Base-by-base conservation (phyloP, 2,888 invertebrate genomes). In the Drosophila birchii region DNA sequence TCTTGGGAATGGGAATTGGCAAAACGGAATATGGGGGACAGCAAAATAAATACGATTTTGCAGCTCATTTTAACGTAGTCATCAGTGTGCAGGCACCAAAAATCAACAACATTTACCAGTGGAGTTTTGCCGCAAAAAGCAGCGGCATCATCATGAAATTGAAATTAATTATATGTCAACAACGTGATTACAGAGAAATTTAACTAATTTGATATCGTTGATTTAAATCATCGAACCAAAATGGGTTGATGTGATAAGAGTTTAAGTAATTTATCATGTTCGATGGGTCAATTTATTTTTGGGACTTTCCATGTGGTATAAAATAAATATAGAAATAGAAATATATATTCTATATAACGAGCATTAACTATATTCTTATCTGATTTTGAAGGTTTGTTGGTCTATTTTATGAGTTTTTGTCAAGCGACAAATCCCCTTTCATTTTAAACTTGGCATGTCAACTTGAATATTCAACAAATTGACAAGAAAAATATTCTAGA, bases 131-230 rank as follows among this genome's bases (percentile, higher is more conserved):
- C 23, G 23, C 23, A 34, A 54, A 63, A 72, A 68, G 53, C 43
- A 9, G 70, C 76, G 54, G 54, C 56, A 58, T 78, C 60, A 71
- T 61, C 68, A 58, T 57, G 79, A 76, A 77, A 76, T 68, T 68
- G 62, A 61, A 76, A 79, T 69, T 67, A 61, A 68, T 64, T 44
- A 61, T 45, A 61, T 79, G 64, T 68, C 38, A 64, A 73, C 68
- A 78, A 29, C 41, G 36, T 66, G 76, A 79, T 86, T 72, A 63
- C 62, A 54, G 49, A 23, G 53, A 55, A 63, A 74, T 71, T 63
- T 38, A 69, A 69, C 73, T 61, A 72, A 68, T 68, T 68, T 47
- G 67, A 72, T 49, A 59, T 41, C 34, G 39, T 16, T 34, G 39
- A 47, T 47, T 71, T 68, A 32, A 45, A 34, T n/a, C 9, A 34